These are phyloP conservation scores for Diaprepes abbreviatus DNA, from an alignment of 2,888 invertebrate genomes.

Conservation along the genomic window DNA sequence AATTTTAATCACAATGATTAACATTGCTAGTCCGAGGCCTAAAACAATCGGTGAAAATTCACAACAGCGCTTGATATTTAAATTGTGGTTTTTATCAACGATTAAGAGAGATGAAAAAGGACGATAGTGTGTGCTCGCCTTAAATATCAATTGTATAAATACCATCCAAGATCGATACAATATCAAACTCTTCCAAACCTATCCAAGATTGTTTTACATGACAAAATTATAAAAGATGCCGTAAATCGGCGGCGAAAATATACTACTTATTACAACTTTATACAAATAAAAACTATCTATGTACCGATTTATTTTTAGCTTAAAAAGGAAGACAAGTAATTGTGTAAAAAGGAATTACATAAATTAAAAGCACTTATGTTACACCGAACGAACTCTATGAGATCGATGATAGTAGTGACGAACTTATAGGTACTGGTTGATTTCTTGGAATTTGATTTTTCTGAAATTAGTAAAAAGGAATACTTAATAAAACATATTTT, in stretches of 20 bases:
- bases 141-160: background rate
- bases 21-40: too few species aligned
- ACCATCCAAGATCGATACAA: background rate
- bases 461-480: slow-evolving; percentile 32
- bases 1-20: too few species aligned
- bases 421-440: slow-evolving; percentile 83
- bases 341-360: slow-evolving; percentile 42
- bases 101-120: too few species aligned
- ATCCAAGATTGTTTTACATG: background rate
- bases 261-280: slow-evolving; percentile 3
- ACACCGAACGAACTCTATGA: slow-evolving; percentile 34
- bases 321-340: slow-evolving; percentile 42
- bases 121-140: too few species aligned
- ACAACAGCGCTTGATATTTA: too few species aligned
- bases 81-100: too few species aligned
- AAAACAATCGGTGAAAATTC: too few species aligned
- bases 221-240: background rate
- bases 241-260: background rate
- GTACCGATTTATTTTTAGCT: slow-evolving; percentile 23
- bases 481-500: too few species aligned
- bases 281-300: slow-evolving; percentile 21
- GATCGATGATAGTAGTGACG: slow-evolving; percentile 58
- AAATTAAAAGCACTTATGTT: slow-evolving; percentile 39
- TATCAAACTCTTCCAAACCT: background rate
- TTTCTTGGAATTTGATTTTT: slow-evolving; percentile 86